Evolutionary conservation across 2,888 invertebrate genomes (phyloP).

Genomic region (Epinotia bilunana): DNA sequence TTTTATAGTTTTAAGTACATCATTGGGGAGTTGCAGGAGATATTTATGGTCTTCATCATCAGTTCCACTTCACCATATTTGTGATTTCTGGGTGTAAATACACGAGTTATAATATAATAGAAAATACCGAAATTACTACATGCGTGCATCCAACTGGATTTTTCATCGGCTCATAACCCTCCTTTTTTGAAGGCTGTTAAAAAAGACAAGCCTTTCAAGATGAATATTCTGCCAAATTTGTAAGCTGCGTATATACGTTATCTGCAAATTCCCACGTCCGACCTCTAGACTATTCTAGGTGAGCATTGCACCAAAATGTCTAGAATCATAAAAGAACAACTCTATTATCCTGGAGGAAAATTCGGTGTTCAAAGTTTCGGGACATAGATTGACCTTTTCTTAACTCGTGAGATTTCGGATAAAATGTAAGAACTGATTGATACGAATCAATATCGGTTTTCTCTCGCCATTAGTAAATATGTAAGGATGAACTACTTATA

Average conservation of each 20-base stretch:
- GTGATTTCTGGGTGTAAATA: too few relatives aligned
- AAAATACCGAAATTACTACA: too few relatives aligned
- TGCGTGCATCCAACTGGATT: too few relatives aligned
- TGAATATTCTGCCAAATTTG: background rate
- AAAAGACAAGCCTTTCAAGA: background rate
- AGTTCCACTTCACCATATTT: too few relatives aligned
- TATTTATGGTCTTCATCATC: too few relatives aligned
- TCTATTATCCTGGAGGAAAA: background rate
- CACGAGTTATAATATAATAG: too few relatives aligned
- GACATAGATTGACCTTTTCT: background rate
- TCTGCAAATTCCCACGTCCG: constrained; percentile 25
- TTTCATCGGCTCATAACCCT: too few relatives aligned
- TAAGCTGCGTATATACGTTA: constrained; percentile 16
- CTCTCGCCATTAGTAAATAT: too few relatives aligned
- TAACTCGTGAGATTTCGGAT: background rate
- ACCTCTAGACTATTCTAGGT: constrained; percentile 42
- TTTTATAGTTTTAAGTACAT: too few relatives aligned
- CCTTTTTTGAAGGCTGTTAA: background rate
- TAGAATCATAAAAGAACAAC: constrained; percentile 17
- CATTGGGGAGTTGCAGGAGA: too few relatives aligned
- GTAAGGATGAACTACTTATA: background rate
- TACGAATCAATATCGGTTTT: background rate
- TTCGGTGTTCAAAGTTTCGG: background rate
- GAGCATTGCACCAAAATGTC: constrained; percentile 25
- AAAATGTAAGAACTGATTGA: background rate